phyloP scores from a whole-genome alignment of 30 jellyfish, hydroid and myxozoan species.

The Cassiopea andromeda region DNA sequence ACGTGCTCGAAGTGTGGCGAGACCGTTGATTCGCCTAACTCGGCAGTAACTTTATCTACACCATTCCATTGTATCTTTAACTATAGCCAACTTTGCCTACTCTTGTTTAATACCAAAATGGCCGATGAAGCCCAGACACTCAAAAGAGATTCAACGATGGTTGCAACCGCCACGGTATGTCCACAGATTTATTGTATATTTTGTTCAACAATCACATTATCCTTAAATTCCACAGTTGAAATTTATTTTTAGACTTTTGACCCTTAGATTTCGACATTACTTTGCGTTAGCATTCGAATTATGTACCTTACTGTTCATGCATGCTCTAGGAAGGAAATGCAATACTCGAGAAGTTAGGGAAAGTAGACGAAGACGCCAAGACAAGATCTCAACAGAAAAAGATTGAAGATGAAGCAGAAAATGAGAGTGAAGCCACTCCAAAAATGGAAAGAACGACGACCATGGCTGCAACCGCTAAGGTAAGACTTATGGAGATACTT shows the following conservation, averaged over 20 bases:
- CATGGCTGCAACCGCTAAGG: conserved; percentile 87
- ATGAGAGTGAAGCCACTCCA: conserved; percentile 34
- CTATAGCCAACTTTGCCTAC: neutral
- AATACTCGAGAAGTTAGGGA: conserved; percentile 61
- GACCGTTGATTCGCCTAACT: neutral
- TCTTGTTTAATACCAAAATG: conserved; percentile 10
- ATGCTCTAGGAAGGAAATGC: conserved; percentile 67
- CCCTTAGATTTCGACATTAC: neutral
- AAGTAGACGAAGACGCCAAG: conserved; percentile 73
- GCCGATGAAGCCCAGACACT: conserved; percentile 64
- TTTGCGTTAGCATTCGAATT: neutral
- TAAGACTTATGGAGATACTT: neutral
- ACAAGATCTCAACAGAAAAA: conserved; percentile 79
- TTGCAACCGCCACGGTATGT: conserved; percentile 78
- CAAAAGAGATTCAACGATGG: conserved; percentile 83
- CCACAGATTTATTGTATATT: neutral
- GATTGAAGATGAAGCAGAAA: conserved; percentile 50
- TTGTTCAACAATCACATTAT: neutral
- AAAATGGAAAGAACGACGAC: conserved; percentile 72
- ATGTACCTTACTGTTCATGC: neutral
- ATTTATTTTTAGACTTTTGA: neutral
- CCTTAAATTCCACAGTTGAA: neutral
- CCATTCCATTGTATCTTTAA: neutral
- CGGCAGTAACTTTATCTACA: neutral
- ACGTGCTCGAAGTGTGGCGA: conserved; percentile 41